Conservation (phyloP, 2,113 vertebrate genomes). For the Polyodon spathula region DNA sequence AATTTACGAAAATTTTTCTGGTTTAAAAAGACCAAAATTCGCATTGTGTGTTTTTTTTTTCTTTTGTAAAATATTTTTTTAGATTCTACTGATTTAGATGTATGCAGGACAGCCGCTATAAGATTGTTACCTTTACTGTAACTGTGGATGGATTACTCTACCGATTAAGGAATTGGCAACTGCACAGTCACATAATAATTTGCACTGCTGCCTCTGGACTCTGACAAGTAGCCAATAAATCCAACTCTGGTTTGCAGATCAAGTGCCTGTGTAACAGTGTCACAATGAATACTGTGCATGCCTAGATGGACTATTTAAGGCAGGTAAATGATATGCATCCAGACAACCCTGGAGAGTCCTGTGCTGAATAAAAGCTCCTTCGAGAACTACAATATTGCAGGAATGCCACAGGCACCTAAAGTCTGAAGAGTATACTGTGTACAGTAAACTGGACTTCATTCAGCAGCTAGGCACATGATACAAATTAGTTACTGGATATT, state of each 20-base stretch:
- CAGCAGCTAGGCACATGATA: too few species aligned
- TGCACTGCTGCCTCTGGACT: not conserved
- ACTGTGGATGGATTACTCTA: not conserved
- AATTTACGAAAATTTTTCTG: too few species aligned
- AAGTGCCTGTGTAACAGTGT: not conserved
- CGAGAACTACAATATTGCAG: too few species aligned
- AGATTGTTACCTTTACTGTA: not conserved
- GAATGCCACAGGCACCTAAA: too few species aligned
- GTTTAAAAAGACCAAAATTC: too few species aligned
- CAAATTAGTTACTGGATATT: too few species aligned
- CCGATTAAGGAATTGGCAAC: not conserved
- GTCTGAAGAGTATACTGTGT: too few species aligned
- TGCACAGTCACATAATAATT: not conserved
- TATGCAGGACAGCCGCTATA: too few species aligned
- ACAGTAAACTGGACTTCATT: too few species aligned
- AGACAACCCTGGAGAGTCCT: not conserved
- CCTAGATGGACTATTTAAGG: not conserved
- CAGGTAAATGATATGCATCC: not conserved
- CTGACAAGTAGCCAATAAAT: slow-evolving; percentile 4
- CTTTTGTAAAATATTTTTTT: too few species aligned
- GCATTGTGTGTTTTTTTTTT: too few species aligned
- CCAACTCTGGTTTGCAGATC: not conserved
- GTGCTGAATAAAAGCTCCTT: not conserved
- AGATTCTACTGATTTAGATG: too few species aligned
- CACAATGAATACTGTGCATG: not conserved